Conservation (phyloP, 2,888 invertebrate species). For the Campopleginae sp. region DNA sequence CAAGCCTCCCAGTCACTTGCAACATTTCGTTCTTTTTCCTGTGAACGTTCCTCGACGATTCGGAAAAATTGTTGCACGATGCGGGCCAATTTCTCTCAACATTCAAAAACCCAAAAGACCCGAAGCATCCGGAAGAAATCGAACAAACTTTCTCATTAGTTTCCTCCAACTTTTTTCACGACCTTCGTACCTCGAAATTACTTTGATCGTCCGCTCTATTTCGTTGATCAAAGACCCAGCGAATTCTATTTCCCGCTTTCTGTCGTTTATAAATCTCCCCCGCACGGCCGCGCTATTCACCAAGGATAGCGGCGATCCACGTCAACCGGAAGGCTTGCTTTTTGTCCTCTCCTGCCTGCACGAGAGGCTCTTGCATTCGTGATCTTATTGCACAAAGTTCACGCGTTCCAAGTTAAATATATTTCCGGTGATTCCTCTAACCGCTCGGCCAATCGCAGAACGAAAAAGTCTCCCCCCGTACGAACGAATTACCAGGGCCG, state of each 20-base stretch:
- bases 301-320: conserved; percentile 22
- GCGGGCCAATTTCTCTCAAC: too few species aligned
- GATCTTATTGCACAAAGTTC: conserved; percentile 49
- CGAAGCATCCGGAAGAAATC: too few species aligned
- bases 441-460: conserved; percentile 1
- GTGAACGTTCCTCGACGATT: too few species aligned
- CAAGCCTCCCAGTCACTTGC: too few species aligned
- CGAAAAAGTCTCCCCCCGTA: background rate
- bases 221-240: background rate
- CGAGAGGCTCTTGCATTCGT: background rate
- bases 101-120: too few species aligned
- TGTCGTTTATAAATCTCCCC: conserved; percentile 61
- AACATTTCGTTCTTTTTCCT: too few species aligned
- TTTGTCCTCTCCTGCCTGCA: conserved; percentile 1
- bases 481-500: conserved; percentile 1
- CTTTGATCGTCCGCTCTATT: too few species aligned
- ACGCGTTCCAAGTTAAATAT: conserved; percentile 59
- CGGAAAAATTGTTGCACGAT: too few species aligned
- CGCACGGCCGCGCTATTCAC: conserved; percentile 61
- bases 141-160: too few species aligned
- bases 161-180: too few species aligned
- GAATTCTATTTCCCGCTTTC: background rate
- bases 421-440: conserved; percentile 62
- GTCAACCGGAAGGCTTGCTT: conserved; percentile 35
- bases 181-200: too few species aligned